These are phyloP conservation scores for Rhinoderma darwinii DNA, from an alignment of 2,113 vertebrate species.

Conservation along the genomic window DNA sequence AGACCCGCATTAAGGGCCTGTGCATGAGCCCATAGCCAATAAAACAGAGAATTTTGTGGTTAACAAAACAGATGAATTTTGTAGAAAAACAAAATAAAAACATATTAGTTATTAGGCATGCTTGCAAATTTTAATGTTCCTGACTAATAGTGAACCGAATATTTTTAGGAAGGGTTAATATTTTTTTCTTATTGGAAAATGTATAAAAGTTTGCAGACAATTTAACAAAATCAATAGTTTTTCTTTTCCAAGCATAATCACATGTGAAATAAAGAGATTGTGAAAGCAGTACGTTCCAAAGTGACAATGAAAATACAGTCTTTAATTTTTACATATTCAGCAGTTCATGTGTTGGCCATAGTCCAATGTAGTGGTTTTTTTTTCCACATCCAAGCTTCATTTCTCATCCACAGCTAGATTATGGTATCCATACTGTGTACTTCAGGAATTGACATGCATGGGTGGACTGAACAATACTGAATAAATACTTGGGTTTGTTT, in stretches of 20 bases:
- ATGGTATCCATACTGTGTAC: slow-evolving; percentile 35
- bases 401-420: slow-evolving; percentile 11
- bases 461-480: slow-evolving; percentile 4
- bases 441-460: slow-evolving; percentile 7
- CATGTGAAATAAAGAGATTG: background rate
- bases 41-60: too few relatives aligned
- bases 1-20: too few relatives aligned
- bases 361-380: slow-evolving; percentile 1
- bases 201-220: background rate
- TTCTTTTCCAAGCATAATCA: background rate
- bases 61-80: too few relatives aligned
- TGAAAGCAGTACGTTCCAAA: background rate
- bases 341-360: slow-evolving; percentile 16
- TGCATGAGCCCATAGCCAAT: too few relatives aligned
- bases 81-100: too few relatives aligned
- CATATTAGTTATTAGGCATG: too few relatives aligned
- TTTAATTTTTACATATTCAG: background rate
- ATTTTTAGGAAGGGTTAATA: background rate
- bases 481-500: slow-evolving; percentile 6
- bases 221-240: background rate
- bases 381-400: background rate
- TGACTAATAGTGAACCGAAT: too few relatives aligned
- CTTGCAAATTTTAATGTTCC: too few relatives aligned
- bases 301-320: slow-evolving; percentile 22
- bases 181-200: too few relatives aligned